Conservation (phyloP, 2,113 vertebrate genomes). For the Peromyscus polionotus region DNA sequence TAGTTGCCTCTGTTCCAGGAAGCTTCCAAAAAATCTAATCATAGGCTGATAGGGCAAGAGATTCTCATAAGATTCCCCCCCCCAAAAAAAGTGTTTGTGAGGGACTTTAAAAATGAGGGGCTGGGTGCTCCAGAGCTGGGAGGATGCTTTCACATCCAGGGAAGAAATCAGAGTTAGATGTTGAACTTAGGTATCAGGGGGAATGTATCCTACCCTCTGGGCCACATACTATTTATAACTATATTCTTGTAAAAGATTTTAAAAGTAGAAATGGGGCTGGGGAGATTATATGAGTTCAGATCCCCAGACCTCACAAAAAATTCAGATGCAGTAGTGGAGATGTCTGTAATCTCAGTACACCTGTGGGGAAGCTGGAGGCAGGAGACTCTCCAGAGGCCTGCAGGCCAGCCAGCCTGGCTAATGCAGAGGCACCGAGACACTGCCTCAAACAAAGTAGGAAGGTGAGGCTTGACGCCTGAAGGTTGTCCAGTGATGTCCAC, state of each 20-base stretch:
- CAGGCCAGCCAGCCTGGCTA: not conserved
- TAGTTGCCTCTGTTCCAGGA: not conserved
- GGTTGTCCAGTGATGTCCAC: not conserved
- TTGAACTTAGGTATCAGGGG: not conserved
- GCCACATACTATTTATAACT: not conserved
- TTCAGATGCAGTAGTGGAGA: not conserved
- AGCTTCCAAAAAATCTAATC: not conserved
- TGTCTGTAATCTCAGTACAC: not conserved
- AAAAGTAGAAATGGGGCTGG: not conserved
- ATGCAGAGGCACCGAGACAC: not conserved
- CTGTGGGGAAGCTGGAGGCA: no score
- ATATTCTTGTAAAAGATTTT: not conserved
- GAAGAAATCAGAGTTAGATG: not conserved
- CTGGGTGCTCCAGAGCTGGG: rapidly evolving
- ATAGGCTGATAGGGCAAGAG: not conserved
- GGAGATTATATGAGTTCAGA: not conserved
- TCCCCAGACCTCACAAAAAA: not conserved
- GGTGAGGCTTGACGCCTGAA: no score
- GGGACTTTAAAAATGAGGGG: not conserved
- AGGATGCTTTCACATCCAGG: not conserved
- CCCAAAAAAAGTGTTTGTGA: not conserved
- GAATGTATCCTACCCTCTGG: not conserved
- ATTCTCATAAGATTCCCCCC: not conserved
- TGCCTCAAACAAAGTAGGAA: not conserved
- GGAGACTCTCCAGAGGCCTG: not conserved